Base-by-base conservation (phyloP, 2,888 invertebrate species). In the Melieria crassipennis region DNA sequence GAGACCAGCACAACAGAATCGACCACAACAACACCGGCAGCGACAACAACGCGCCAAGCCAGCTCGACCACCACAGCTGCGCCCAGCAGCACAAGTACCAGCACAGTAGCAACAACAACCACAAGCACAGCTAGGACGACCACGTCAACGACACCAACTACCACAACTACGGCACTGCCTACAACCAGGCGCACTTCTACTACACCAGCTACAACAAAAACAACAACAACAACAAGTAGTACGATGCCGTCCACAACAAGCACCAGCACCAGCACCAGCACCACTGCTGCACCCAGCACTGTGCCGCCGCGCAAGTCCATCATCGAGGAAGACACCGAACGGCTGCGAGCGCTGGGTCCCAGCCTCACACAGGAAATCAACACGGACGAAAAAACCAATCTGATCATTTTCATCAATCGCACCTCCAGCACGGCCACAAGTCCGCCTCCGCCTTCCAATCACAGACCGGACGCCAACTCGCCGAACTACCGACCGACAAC, bases 321-420 rank as follows among this genome's bases (percentile, higher is more conserved):
- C 5, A 83, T 79, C 11, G 80, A 84, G 16, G 80, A 83, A 71
- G 83, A 84, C 16, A 79, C 78, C 1, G 82, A 83, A 66, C 72
- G 78, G 0, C 67, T 83, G n/a, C 77, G 84, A 3, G 80, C 82
- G 7, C 55, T 84, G 46, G 84, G 82, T 3, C 84, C 84, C 0
- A 77, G 78, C 0, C 75, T 84, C 4, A 83, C 82, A 5, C 80
- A 83, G 66, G 78, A 81, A 63, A 82, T 84, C 68, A 81, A 79
- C 56, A 79, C 81, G 4, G 85, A 85, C 62, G 85, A 86, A 50
- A 83, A 82, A 61, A 82, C 83, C 1, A 86, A 86, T 75, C 71
- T 86, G 4, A 83, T 85, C 71, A 79, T 87, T 81, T 78, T 88
- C 80, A 78, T 82, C 81, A 80, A 88, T 84, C 75, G 80, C 82